Conservation (phyloP, 2,888 invertebrate species). For the Campaea margaritaria region DNA sequence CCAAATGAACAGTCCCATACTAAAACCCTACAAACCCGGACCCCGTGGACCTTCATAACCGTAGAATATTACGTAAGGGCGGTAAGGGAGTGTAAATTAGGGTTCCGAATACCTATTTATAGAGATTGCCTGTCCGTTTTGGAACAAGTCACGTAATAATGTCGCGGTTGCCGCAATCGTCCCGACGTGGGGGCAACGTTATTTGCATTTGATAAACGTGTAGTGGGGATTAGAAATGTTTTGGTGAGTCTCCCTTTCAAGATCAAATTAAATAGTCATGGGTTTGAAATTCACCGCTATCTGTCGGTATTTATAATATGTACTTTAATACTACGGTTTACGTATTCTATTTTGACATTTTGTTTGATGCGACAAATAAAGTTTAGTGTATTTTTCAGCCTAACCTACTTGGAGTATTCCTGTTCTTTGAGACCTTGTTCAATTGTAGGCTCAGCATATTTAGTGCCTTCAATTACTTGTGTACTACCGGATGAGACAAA, state of each 20-base stretch:
- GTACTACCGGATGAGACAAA: too few species aligned
- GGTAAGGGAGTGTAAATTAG: conserved; percentile 72
- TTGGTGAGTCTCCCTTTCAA: neutral
- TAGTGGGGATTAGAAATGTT: conserved; percentile 13
- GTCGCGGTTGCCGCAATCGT: conserved; percentile 74
- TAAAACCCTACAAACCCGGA: conserved; percentile 20
- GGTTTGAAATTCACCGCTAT: neutral
- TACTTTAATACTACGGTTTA: too few species aligned
- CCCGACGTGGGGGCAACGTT: conserved; percentile 32
- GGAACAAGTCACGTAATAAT: conserved; percentile 79
- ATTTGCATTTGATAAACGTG: conserved; percentile 34
- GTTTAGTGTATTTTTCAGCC: too few species aligned
- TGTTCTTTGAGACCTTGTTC: too few species aligned
- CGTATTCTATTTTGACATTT: too few species aligned
- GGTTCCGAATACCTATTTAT: conserved; percentile 79
- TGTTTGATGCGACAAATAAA: too few species aligned
- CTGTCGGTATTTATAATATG: too few species aligned
- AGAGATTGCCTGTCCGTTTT: conserved; percentile 77
- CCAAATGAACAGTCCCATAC: conserved; percentile 22
- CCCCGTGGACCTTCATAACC: conserved; percentile 70
- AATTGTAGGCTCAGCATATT: too few species aligned
- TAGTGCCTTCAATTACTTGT: too few species aligned
- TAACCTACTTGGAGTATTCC: too few species aligned
- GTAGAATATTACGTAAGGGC: conserved; percentile 73
- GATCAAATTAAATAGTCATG: neutral